Conservation (phyloP, 2,113 vertebrate species). For the Ancistrus triradiatus region DNA sequence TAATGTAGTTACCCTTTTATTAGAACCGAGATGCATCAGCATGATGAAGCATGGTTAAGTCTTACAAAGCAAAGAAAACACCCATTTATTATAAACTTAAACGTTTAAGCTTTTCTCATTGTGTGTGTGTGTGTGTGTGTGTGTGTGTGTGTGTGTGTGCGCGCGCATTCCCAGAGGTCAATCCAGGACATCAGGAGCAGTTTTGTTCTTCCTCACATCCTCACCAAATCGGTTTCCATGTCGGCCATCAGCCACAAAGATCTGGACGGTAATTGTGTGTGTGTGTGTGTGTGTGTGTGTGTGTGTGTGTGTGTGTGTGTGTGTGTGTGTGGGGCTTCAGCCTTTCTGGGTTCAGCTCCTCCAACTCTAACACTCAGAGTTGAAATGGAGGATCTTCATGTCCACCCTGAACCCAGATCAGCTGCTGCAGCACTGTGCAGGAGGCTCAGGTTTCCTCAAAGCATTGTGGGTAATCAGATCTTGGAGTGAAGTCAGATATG, state of each 20-base stretch:
- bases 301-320: not conserved
- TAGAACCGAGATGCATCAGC: too few relatives aligned
- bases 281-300: not conserved
- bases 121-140: slow-evolving; percentile 11
- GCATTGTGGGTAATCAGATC: not conserved
- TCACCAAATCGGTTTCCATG: slow-evolving; percentile 86
- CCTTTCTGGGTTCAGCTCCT: slow-evolving; percentile 1
- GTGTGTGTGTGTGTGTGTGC: slow-evolving; percentile 18
- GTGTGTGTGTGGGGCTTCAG: not conserved
- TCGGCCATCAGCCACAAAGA: slow-evolving; percentile 77
- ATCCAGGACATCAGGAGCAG: slow-evolving; percentile 48
- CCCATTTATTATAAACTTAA: too few relatives aligned
- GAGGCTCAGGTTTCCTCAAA: not conserved
- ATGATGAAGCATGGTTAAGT: too few relatives aligned
- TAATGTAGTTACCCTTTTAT: too few relatives aligned
- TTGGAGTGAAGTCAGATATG: too few relatives aligned
- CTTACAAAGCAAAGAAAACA: too few relatives aligned
- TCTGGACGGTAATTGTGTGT: slow-evolving; percentile 74
- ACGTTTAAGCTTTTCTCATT: too few relatives aligned
- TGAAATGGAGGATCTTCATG: not conserved
- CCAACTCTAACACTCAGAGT: not conserved
- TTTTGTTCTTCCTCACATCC: slow-evolving; percentile 71
- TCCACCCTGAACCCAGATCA: not conserved
- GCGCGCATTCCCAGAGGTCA: slow-evolving; percentile 35
- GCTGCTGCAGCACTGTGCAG: not conserved